A percentile compares a stretch with the other conserved stretches of the same genome.
Conservation (phyloP, 1,140 invertebrate genomes). For the Danaus plexippus region DNA sequence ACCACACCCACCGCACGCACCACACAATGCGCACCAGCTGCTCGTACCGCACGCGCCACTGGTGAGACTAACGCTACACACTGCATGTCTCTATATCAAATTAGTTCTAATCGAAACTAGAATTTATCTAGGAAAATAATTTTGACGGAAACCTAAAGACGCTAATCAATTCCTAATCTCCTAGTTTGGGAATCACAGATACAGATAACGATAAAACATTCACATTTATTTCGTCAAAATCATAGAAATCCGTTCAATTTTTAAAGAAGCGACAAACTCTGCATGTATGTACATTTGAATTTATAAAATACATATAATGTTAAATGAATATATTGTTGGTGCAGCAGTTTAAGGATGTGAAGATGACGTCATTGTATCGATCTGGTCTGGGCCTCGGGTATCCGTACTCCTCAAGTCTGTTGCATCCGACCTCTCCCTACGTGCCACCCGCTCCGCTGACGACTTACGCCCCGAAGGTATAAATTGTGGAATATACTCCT, state of each 20-base stretch:
- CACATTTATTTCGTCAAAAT: no score
- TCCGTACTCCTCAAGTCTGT: conserved; percentile 85
- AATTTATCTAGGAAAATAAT: not conserved
- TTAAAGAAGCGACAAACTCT: no score
- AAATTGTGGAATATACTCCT: conserved; percentile 1
- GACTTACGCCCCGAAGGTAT: conserved; percentile 90
- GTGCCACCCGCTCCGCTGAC: conserved; percentile 75
- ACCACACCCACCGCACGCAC: conserved; percentile 31
- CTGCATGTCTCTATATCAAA: no score
- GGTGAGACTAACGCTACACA: conserved; percentile 23
- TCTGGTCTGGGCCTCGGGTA: conserved; percentile 80
- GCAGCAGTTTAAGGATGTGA: conserved; percentile 90
- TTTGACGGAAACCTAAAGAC: no score
- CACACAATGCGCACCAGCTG: conserved; percentile 54
- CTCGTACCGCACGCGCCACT: conserved; percentile 68
- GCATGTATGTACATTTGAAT: no score
- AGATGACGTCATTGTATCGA: conserved; percentile 87
- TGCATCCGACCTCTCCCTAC: conserved; percentile 74
- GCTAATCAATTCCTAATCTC: no score
- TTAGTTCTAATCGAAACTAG: no score
- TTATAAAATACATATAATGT: no score
- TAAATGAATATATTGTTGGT: conserved; percentile 7
- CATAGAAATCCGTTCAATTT: no score
- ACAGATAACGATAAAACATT: no score
- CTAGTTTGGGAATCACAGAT: no score